A percentile compares a stretch with the other conserved stretches of the same genome.
Evolutionary conservation across 2,113 vertebrate genomes (phyloP).

Genomic region (Lichenostomus cassidix): DNA sequence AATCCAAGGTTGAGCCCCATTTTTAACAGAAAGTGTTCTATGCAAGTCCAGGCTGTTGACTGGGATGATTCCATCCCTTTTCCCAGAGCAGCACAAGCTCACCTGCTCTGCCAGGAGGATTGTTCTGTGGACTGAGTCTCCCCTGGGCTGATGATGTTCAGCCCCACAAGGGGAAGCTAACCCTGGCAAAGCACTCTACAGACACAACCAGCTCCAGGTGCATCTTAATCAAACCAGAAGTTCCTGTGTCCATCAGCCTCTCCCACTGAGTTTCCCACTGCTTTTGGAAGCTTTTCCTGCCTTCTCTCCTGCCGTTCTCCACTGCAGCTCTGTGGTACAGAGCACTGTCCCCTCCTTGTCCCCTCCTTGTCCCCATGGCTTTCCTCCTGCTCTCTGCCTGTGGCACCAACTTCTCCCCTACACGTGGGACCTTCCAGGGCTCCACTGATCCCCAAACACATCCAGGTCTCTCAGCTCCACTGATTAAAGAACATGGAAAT

Average conservation of each 20-base stretch:
- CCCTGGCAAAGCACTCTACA: neutral
- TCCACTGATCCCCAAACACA: neutral
- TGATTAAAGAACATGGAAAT: neutral
- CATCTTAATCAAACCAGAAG: neutral
- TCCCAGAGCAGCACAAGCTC: neutral
- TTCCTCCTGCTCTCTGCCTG: neutral
- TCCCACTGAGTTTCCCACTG: neutral
- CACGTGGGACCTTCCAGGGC: neutral
- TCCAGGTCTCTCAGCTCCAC: conserved; percentile 8
- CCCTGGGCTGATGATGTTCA: neutral
- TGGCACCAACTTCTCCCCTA: neutral
- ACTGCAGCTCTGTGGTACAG: neutral
- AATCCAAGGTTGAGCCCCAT: neutral
- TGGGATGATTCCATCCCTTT: neutral
- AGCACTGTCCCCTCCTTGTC: neutral
- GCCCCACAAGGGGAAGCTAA: neutral
- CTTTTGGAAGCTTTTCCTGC: neutral
- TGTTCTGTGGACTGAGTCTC: neutral
- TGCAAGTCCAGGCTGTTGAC: neutral
- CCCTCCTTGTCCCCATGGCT: fast-evolving
- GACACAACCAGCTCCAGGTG: neutral
- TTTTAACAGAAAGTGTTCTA: neutral
- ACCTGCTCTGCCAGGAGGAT: neutral
- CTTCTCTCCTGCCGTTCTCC: neutral
- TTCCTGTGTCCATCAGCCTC: neutral